Evolutionary conservation across 2,888 invertebrate species (phyloP), one percentile per base, ranked within the genome.

Genomic region (Cephus rjabovi): DNA sequence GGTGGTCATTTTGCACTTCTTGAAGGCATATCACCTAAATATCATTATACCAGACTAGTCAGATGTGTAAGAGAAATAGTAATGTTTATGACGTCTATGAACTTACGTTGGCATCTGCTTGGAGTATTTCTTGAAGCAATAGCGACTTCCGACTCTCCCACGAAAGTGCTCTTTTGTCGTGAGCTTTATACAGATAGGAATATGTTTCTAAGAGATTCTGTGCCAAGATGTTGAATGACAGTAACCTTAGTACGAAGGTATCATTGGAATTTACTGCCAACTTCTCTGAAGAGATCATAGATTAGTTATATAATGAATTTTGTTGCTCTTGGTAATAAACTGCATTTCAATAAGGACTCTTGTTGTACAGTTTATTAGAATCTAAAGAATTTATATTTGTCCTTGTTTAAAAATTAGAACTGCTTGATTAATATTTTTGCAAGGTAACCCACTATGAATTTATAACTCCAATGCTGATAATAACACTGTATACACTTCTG

Each of bases 211-310:
- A 88, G 71, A 98, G 93, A 85, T 95, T 94, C 92, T 98, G 98
- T 0, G 98, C 96, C 79, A 98, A 92, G 37, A 98, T 95, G 91
- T 99, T 98, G 91, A 98, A 98, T 0, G 96, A 96, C 90, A 98
- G 93, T 37, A 98, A 91, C 80, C 94, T 95, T 86, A 97, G 95
- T 78, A 91, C 91, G 79, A 94, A 92, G 40, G 91, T 88, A 23
- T 91, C 88, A 34, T 91, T 93, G 89, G 88, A 74, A 90, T 86
- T 86, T 34, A 81, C 77, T 23, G 74, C 77, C 73, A 81, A 76
- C 56, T 82, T 84, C 75, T 83, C 90, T 91, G 79, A 82, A 76
- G 31, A 73, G 37, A 73, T 35, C 77, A 34, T 33, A 74, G 71
- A 56, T 77, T 12, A 74, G 69, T 74, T 33, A 31, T 34, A 35